phyloP scores from a whole-genome alignment of 2,113 vertebrate species.

The Rutilus rutilus region DNA sequence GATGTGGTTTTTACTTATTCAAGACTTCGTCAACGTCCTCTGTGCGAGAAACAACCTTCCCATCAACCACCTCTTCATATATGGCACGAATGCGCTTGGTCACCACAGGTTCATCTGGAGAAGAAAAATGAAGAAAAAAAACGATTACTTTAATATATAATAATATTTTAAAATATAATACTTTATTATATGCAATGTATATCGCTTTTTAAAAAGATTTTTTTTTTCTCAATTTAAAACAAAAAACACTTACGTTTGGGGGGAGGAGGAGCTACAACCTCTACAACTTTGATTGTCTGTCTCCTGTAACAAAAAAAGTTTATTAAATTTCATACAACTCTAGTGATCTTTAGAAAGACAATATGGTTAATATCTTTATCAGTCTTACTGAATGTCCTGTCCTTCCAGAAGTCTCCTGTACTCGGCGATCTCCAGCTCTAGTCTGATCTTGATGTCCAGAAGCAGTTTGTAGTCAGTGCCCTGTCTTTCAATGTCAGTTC shows the following conservation, averaged over 20 bases:
- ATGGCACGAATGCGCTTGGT: conserved; percentile 77
- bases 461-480: conserved; percentile 67
- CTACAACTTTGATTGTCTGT: conserved; percentile 48
- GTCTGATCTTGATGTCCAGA: conserved; percentile 75
- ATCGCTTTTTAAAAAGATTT: not conserved
- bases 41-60: conserved; percentile 76
- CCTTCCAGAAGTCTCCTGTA: conserved; percentile 80
- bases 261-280: conserved; percentile 29
- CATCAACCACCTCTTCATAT: conserved; percentile 79
- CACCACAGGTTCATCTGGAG: conserved; percentile 66
- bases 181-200: not conserved
- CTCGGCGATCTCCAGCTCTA: conserved; percentile 80
- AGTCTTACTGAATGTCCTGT: conserved; percentile 64
- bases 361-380: not conserved
- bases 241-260: conserved; percentile 64
- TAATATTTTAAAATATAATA: no score
- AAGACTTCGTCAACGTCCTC: conserved; percentile 64
- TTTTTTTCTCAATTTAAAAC: not conserved
- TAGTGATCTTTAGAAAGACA: not conserved
- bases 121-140: not conserved
- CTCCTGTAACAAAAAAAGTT: conserved; percentile 24
- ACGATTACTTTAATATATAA: no score
- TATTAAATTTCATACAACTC: not conserved
- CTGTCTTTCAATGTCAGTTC: conserved; percentile 68
- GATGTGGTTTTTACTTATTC: not conserved